Base-by-base conservation (phyloP, 2,797 vertebrate species). In the Helarctos malayanus region DNA sequence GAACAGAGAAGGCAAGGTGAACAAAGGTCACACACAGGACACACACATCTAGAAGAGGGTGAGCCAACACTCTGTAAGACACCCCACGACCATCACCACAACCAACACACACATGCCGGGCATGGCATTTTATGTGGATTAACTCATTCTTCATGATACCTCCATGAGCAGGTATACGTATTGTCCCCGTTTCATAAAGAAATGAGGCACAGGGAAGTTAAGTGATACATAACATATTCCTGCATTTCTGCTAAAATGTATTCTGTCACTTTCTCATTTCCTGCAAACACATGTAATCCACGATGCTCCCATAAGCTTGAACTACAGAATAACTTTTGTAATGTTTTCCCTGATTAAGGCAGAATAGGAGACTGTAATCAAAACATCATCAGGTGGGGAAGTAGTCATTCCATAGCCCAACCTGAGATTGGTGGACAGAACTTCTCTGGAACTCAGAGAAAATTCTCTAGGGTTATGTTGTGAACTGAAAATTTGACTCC, bases 41-140 rank as follows among this genome's bases (percentile, higher is more conserved):
- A 56, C 0, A 2, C 0, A 4, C 45, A 7, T 18, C 41, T 59
- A 45, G 63, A 52, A 76, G 29, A 87, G 0, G 5, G 54, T 4
- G 23, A 75, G 68, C 27, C 3, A 19, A 2, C 7, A 9, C 21
- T 5, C 0, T 16, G 27, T 21, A 29, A 78, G 61, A 86, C 10
- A 56, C 2, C 19, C 13, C 73, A 1, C 10, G 23, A 7, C 25
- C 71, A 5, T 10, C 32, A 12, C 27, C 11, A 47, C 16, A 11
- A 57, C 4, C 59, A 68, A 21, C 7, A 47, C 0, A 0, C 0
- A 11, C 0, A 0, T 1, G 9, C 52, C 49, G 23, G 29, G 73
- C 23, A 13, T 38, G 23, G 68, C 10, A 11, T 65, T 81, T 54
- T 32, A 49, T 3, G 16, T 4, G 47, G 49, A 87, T 84, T 75